phyloP scores from a whole-genome alignment of 2,888 invertebrate genomes.

The Sarcophaga caerulescens region DNA sequence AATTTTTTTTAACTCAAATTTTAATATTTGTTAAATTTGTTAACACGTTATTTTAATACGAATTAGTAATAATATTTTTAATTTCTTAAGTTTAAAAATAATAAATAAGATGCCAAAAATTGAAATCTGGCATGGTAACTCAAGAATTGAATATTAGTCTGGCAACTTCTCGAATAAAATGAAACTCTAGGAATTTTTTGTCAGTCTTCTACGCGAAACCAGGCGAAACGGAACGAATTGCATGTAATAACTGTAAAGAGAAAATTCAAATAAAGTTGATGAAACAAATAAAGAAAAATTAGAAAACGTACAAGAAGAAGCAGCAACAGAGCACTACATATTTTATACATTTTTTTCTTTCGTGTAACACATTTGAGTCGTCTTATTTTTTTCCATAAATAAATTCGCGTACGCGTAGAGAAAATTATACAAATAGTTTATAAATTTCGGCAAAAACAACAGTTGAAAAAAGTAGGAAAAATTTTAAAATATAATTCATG shows the following conservation, averaged over 20 bases:
- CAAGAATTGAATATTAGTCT: neutral
- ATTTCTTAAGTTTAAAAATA: neutral
- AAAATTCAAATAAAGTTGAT: slow-evolving; percentile 54
- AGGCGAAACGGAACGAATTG: slow-evolving; percentile 63
- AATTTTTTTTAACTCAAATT: no score
- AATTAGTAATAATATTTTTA: no score
- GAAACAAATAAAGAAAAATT: slow-evolving; percentile 48
- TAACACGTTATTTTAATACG: no score
- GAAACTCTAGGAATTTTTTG: slow-evolving; percentile 50
- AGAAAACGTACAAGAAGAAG: slow-evolving; percentile 43
- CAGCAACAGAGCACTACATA: slow-evolving; percentile 10
- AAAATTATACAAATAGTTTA: neutral
- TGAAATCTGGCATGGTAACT: neutral
- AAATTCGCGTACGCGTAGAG: slow-evolving; percentile 5
- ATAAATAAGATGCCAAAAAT: neutral
- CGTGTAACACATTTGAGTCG: slow-evolving; percentile 10
- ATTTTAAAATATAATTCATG: neutral
- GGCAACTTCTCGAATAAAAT: slow-evolving; percentile 20
- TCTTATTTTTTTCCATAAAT: neutral
- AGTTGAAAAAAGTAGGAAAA: slow-evolving; percentile 7
- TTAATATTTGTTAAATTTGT: no score
- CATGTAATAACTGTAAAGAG: slow-evolving; percentile 63
- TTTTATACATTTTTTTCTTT: slow-evolving; percentile 44
- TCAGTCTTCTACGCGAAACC: slow-evolving; percentile 64
- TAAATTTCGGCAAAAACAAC: neutral